Evolutionary conservation across 2,113 vertebrate genomes (phyloP), one percentile per base, ranked within the genome.

Genomic region (Stegostoma tigrinum): DNA sequence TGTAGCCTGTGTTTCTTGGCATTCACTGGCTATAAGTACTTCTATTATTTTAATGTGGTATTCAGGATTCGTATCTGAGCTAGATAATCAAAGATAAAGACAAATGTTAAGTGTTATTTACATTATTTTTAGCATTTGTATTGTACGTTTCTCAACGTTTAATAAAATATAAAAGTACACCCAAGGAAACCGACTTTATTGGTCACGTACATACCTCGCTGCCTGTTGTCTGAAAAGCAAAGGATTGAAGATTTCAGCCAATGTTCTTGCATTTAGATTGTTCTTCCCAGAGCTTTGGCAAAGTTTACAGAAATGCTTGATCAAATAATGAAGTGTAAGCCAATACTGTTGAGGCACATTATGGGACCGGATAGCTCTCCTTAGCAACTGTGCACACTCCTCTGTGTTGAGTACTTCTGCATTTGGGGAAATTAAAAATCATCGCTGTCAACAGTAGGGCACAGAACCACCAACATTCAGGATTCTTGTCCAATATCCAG

Each of bases 201-300:
- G 45, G 94, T 95, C 52, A 45, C 27, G 72, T 48, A 97, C 97
- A 1, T 97, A 99, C 99, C 98, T 98, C 97, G 97, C 96, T 96
- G 97, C 96, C 96, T 98, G 98, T 96, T 98, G 98, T 97, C 98
- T 98, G 97, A 99, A 99, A 96, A 99, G 97, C 94, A 98, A 96
- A 3, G 98, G 98, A 97, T 98, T 98, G 97, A 99, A 99, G 97
- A 99, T 98, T 97, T 99, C 99, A 2, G 98, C 98, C 90, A 99
- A 97, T 45, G 97, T 97, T 87, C 98, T 97, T 95, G 98, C 97
- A 96, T 97, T 98, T 96, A 99, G 96, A 96, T 98, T 97, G 97
- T 99, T 99, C 97, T 98, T 99, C 96, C 98, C 97, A 96, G 98
- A 96, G 80, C 97, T 97, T 96, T 98, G 98, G 97, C 98, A 99